phyloP scores from a whole-genome alignment of 23 tunicate species.

The Ascidia mentula region DNA sequence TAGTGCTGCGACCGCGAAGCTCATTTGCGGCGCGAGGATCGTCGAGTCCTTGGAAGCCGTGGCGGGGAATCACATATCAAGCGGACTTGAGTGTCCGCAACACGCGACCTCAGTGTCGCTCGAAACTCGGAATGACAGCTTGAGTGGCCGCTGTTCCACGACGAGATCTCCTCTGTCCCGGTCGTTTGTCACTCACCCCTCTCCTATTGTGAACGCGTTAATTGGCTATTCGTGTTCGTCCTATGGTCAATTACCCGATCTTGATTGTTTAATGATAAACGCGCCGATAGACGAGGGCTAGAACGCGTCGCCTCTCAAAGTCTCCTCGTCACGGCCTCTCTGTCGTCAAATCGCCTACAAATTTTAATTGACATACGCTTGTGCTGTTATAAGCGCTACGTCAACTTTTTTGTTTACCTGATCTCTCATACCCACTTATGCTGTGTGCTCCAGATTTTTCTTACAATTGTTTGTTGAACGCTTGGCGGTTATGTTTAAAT shows the following conservation, averaged over 20 bases:
- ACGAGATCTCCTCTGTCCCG: not conserved
- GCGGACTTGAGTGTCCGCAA: not conserved
- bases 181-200: not conserved
- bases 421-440: too few relatives aligned
- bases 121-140: not conserved
- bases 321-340: too few relatives aligned
- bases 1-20: not conserved
- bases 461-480: too few relatives aligned
- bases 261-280: slow-evolving; percentile 2
- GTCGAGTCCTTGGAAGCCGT: not conserved
- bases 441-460: too few relatives aligned
- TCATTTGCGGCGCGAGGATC: slow-evolving; percentile 5
- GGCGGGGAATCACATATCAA: not conserved
- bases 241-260: not conserved
- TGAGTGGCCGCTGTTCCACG: not conserved
- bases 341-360: too few relatives aligned
- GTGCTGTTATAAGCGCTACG: too few relatives aligned
- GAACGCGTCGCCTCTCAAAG: too few relatives aligned
- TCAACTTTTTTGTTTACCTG: too few relatives aligned
- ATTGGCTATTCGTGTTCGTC: slow-evolving; percentile 5
- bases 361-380: too few relatives aligned
- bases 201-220: not conserved
- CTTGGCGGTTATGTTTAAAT: too few relatives aligned
- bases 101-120: slow-evolving; percentile 4
- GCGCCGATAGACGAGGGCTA: not conserved